Base-by-base conservation (phyloP, 2,113 vertebrate genomes). In the Poeciliopsis retropinna region DNA sequence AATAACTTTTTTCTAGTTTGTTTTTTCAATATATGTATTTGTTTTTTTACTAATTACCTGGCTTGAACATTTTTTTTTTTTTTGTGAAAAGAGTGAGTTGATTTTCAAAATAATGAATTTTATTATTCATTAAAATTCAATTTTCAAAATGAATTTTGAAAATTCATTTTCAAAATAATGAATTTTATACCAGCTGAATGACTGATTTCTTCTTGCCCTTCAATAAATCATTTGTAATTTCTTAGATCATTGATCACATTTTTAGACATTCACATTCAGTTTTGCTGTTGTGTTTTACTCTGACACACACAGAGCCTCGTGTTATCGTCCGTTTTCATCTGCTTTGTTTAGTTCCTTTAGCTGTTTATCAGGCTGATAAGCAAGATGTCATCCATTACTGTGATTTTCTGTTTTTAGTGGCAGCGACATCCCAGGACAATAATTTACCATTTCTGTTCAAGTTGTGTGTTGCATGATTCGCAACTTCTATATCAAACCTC, bases 381-480 rank as follows among this genome's bases (percentile, higher is more conserved):
- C 41, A 28, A 64, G 29, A 31, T 8, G 12, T 8, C 3, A 51
- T 25, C 29, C 37, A 19, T 76, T 39, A 11, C n/a, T 57, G 61
- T 47, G 66, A 66, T 67, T 41, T 60, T 39, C 32, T 22, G 54
- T 32, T 1, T 44, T 47, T 19, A 6, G 17, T 17, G 44, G 14
- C 47, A 13, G 8, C 72, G 65, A 72, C 67, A 10, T 66, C 37
- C 34, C 51, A 1, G 3, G 67, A 84, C 78, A 89, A 79, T 62
- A 79, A 62, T 73, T 47, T 3, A 0, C 75, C 60, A 75, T 85
- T 80, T 76, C 63, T 19, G 11, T 25, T 60, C 25, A 0, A 47
- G 57, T 31, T 31, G 66, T 67, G 39, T 34, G 65, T 31, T 89
- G 80, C 76, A 85, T 88, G 75, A 87, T 89, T 89, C 78, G 88